Evolutionary conservation across 2,888 invertebrate species (phyloP).

Genomic region (Mantis religiosa): DNA sequence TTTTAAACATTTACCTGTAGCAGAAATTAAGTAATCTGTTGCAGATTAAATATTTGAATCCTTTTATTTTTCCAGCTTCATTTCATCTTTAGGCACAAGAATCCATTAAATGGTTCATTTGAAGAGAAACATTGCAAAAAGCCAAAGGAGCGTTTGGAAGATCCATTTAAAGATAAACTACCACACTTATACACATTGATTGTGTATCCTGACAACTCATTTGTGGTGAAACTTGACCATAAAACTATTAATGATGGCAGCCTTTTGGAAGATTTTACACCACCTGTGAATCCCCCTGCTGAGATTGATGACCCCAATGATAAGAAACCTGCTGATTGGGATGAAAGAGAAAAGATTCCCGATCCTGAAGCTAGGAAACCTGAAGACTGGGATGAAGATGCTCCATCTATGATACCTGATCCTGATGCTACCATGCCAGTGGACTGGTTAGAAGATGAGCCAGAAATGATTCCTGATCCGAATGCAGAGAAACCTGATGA

Average conservation of each 20-base stretch:
- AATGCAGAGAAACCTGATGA: conserved; percentile 83
- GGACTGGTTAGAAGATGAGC: conserved; percentile 92
- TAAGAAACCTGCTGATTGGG: conserved; percentile 86
- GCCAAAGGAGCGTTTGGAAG: conserved; percentile 77
- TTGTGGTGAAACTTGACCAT: conserved; percentile 77
- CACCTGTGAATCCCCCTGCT: conserved; percentile 90
- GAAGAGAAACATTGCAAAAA: conserved; percentile 97
- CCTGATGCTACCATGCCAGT: conserved; percentile 77
- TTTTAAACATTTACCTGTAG: not conserved
- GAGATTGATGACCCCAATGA: conserved; percentile 90
- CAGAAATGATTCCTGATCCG: conserved; percentile 80
- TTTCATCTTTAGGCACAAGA: conserved; percentile 90
- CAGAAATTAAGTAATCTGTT: not conserved
- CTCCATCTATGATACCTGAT: conserved; percentile 86
- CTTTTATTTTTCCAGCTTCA: conserved; percentile 51
- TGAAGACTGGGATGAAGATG: conserved; percentile 94
- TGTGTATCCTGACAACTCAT: conserved; percentile 74
- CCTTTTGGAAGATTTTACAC: conserved; percentile 83
- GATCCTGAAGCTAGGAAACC: conserved; percentile 88
- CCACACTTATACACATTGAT: conserved; percentile 83
- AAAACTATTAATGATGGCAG: conserved; percentile 78
- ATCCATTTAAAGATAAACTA: conserved; percentile 86
- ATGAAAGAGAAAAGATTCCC: conserved; percentile 88
- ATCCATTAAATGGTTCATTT: conserved; percentile 83
- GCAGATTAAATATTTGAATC: not conserved